A percentile compares a stretch with the other conserved stretches of the same genome.
Conservation (phyloP, 2,113 vertebrate species). For the Ammodytes marinus region DNA sequence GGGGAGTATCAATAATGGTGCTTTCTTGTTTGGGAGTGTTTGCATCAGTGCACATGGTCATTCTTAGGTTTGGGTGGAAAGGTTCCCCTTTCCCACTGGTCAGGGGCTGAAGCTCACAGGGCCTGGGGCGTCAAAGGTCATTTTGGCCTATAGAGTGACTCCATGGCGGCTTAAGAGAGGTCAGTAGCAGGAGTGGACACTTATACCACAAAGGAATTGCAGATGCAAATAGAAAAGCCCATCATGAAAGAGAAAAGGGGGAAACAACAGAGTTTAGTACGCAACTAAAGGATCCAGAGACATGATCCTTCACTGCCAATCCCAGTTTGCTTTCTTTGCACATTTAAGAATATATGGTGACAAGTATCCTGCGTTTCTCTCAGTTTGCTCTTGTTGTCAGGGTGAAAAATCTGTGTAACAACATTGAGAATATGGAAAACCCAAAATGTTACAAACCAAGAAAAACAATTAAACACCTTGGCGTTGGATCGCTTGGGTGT, state of each 20-base stretch:
- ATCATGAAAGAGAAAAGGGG: slow-evolving; percentile 42
- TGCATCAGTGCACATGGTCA: neutral
- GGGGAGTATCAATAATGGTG: slow-evolving; percentile 19
- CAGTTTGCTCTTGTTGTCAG: slow-evolving; percentile 5
- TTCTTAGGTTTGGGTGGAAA: slow-evolving; percentile 25
- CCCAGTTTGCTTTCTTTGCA: slow-evolving; percentile 26
- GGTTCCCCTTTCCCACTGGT: slow-evolving; percentile 76
- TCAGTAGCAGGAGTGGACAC: slow-evolving; percentile 56
- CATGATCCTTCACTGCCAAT: slow-evolving; percentile 2
- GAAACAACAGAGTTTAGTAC: slow-evolving; percentile 47
- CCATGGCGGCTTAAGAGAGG: slow-evolving; percentile 65
- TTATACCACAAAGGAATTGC: slow-evolving; percentile 53
- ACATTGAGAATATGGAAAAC: neutral
- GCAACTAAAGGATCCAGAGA: slow-evolving; percentile 44
- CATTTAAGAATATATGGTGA: slow-evolving; percentile 18
- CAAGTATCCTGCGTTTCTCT: slow-evolving; percentile 24
- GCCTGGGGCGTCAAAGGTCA: slow-evolving; percentile 68
- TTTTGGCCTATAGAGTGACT: slow-evolving; percentile 61
- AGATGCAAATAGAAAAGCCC: slow-evolving; percentile 61
- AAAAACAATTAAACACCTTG: neutral
- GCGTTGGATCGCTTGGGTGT: no score
- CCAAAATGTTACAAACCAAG: neutral
- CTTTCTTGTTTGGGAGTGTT: slow-evolving; percentile 3
- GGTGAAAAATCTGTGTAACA: slow-evolving; percentile 10
- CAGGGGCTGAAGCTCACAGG: slow-evolving; percentile 48